A percentile compares a stretch with the other conserved stretches of the same genome.
phyloP scores from a whole-genome alignment of 2,888 invertebrate genomes.

The Uropetala carovei region DNA sequence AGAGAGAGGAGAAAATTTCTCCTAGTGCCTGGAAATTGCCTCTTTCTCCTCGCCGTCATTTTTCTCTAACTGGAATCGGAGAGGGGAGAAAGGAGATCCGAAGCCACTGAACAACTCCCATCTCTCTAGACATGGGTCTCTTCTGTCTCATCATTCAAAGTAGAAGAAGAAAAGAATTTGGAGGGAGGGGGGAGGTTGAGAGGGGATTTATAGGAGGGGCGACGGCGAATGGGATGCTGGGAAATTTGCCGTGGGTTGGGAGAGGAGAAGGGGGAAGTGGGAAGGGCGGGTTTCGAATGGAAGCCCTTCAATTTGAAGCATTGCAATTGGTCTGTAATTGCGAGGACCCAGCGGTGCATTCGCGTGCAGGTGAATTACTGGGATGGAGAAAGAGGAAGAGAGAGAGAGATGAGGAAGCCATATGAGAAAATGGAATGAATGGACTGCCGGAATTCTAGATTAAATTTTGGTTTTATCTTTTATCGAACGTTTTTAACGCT shows the following conservation, averaged over 20 bases:
- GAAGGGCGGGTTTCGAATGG: no score
- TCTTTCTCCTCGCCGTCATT: not conserved
- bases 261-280: no score
- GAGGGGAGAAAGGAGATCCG: not conserved
- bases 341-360: not conserved
- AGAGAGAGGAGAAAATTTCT: not conserved
- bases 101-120: not conserved
- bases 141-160: not conserved
- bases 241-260: no score
- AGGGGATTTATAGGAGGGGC: no score
- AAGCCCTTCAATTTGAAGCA: not conserved
- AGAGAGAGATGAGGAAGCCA: not conserved
- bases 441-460: no score
- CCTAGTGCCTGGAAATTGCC: conserved; percentile 23
- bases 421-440: not conserved
- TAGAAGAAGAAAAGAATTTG: no score
- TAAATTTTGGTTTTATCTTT: no score
- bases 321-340: conserved; percentile 13
- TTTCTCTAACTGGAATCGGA: not conserved
- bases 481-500: no score
- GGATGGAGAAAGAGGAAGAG: not conserved
- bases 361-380: no score
- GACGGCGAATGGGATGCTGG: no score
- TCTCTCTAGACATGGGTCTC: not conserved
- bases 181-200: no score